Evolutionary conservation across 2,113 vertebrate genomes (phyloP), one percentile per base, ranked within the genome.

Genomic region (Hippocampus zosterae): DNA sequence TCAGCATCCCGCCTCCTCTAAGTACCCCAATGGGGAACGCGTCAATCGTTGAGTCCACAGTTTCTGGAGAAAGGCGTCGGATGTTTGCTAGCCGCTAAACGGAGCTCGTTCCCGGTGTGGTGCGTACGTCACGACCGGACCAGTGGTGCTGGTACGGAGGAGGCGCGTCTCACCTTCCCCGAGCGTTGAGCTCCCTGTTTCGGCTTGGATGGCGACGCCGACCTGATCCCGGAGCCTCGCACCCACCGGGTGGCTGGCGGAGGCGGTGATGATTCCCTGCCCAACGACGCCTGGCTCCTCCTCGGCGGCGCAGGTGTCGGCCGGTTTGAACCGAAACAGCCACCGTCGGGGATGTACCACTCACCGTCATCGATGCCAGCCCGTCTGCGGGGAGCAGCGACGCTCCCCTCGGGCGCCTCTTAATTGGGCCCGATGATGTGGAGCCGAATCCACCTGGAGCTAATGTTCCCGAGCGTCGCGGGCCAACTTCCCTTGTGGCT

Each of bases 341-440:
- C 33, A 33, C n/a, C 40, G 64, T 48, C 4, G 19, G 65, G 65
- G 33, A n/a, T 41, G 29, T 15, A 23, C 52, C 44, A 48, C 23
- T 11, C 41, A 21, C 13, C 64, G n/a, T 27, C 15, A 46, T 27
- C 8, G 65, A 67, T 42, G 41, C 8, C 27, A 50, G 11, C 50
- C 52, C 4, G 40, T 84, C 82, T 75, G 72, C 18, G 48, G 73
- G 74, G 84, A 81, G 76, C 74, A 59, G 62, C 83, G 73, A 72
- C 29, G n/a, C 71, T 78, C 81, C 70, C 77, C 74, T 69, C 37
- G 82, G 84, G 80, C 73, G 67, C 48, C 8, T 18, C 63, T 25
- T 85, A 84, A 88, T 88, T 89, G 82, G 85, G 79, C 83, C 80
- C 85, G 67, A 75, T 82, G 85, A 89, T 88, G 85, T 84, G 71